Conservation (phyloP, 2,797 vertebrate species). For the Mormyrus hasselquistii region DNA sequence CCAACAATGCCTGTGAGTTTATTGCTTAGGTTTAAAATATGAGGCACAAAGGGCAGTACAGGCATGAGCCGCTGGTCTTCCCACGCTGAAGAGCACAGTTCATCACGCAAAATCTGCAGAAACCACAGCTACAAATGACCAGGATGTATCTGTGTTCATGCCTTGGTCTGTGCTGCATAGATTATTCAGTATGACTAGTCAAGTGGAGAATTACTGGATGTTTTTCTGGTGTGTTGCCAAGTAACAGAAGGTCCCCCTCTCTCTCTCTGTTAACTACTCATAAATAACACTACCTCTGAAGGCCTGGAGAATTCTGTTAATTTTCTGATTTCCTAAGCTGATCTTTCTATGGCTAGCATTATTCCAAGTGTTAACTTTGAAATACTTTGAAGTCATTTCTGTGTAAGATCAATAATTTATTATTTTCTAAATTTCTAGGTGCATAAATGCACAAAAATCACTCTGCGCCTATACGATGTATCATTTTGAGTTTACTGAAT, state of each 20-base stretch:
- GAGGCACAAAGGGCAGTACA: neutral
- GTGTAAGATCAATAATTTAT: neutral
- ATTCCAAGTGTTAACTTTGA: neutral
- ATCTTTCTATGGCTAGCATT: neutral
- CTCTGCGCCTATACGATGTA: neutral
- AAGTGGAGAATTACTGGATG: neutral
- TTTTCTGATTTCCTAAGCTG: neutral
- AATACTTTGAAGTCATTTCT: neutral
- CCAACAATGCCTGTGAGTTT: neutral
- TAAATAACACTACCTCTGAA: constrained; percentile 3
- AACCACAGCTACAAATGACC: neutral
- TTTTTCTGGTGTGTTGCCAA: neutral
- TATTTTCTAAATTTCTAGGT: neutral
- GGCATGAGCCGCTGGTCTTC: neutral
- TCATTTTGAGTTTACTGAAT: neutral
- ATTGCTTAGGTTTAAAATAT: neutral
- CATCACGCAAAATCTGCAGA: neutral
- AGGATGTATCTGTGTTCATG: neutral
- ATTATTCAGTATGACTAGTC: constrained; percentile 4
- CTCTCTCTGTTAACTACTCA: neutral
- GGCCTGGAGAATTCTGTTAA: neutral
- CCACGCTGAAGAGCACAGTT: neutral
- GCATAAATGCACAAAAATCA: neutral
- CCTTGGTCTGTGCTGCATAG: neutral
- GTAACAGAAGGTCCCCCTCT: neutral